phyloP scores from a whole-genome alignment of 1,140 invertebrate genomes.

The Hyles euphorbiae region DNA sequence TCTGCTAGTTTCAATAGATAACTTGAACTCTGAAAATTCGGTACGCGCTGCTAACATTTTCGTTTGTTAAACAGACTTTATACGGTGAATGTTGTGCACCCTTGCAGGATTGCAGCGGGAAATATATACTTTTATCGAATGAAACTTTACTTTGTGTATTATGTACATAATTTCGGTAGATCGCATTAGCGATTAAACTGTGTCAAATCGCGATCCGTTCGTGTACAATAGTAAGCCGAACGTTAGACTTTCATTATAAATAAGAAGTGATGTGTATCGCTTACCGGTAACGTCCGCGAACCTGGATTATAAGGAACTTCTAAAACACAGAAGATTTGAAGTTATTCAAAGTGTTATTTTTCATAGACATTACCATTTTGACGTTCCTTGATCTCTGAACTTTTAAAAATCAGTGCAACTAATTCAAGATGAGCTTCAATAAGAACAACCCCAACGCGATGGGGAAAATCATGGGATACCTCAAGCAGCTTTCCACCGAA shows the following conservation, averaged over 20 bases:
- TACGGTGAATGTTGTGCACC: conserved; percentile 61
- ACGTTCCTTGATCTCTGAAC: conserved; percentile 53
- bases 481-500: conserved; percentile 70
- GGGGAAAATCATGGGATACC: conserved; percentile 70
- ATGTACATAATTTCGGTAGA: conserved; percentile 14
- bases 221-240: neutral
- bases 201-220: conserved; percentile 32
- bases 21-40: conserved; percentile 63
- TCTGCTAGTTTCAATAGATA: conserved; percentile 73
- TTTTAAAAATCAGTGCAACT: conserved; percentile 14
- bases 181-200: conserved; percentile 34
- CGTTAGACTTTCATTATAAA: conserved; percentile 5
- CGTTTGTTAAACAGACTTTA: conserved; percentile 40
- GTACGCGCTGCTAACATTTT: conserved; percentile 65
- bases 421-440: conserved; percentile 72
- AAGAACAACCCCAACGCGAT: conserved; percentile 69
- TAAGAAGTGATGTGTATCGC: conserved; percentile 43
- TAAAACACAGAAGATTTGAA: conserved; percentile 36
- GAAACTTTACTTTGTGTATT: conserved; percentile 31
- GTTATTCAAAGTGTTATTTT: conserved; percentile 46
- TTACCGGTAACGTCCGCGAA: conserved; percentile 44
- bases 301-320: conserved; percentile 56
- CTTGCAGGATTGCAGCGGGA: conserved; percentile 49
- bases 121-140: conserved; percentile 43
- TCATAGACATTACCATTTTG: conserved; percentile 60